These are phyloP conservation scores for Coreius guichenoti DNA, from an alignment of 2,797 vertebrate species.

Conservation along the genomic window DNA sequence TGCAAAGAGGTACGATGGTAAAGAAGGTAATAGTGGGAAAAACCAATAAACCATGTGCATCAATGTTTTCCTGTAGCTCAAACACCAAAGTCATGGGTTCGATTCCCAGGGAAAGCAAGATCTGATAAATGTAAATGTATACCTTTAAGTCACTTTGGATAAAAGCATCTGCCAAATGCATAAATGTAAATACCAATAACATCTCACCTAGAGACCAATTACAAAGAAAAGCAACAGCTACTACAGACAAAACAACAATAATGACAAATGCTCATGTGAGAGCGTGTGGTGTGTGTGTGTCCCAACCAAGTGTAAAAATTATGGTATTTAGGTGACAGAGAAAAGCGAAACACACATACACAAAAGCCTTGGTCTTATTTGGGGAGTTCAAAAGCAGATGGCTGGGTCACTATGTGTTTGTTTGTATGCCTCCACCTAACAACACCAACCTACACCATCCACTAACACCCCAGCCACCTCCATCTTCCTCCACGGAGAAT, in stretches of 20 bases:
- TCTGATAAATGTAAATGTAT: background rate
- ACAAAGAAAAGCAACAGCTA: slow-evolving; percentile 32
- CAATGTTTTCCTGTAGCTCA: background rate
- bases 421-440: slow-evolving; percentile 28
- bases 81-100: background rate
- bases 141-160: background rate
- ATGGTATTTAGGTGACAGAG: slow-evolving; percentile 10
- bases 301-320: background rate
- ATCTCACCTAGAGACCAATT: slow-evolving; percentile 52
- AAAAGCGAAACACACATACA: slow-evolving; percentile 11
- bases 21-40: background rate
- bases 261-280: slow-evolving; percentile 41
- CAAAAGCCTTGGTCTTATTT: slow-evolving; percentile 35
- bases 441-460: slow-evolving; percentile 41
- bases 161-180: background rate
- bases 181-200: slow-evolving; percentile 25
- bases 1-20: background rate
- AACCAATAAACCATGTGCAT: slow-evolving; percentile 40
- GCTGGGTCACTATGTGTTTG: slow-evolving; percentile 38
- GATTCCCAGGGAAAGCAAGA: background rate
- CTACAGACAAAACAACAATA: slow-evolving; percentile 28
- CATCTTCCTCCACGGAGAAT: slow-evolving; percentile 21
- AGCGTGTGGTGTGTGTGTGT: background rate
- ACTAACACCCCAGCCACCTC: slow-evolving; percentile 20
- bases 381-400: slow-evolving; percentile 40